Evolutionary conservation across 1,140 invertebrate species (phyloP), one percentile per base, ranked within the genome.

Genomic region (Lucilia sericata): DNA sequence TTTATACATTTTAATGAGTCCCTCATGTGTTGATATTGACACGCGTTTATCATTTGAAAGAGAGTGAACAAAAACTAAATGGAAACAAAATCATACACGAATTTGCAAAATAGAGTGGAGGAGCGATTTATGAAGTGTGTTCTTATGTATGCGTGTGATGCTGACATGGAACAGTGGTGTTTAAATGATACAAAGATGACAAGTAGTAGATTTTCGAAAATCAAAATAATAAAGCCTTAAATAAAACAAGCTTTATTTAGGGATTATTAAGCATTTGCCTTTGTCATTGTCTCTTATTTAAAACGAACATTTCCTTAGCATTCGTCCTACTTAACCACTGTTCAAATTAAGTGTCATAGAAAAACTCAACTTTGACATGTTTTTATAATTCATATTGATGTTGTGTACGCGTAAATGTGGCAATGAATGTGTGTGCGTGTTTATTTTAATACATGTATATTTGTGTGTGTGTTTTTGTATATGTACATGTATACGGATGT

Each of bases 11-110:
- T 70, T 70, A 70, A 70, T 70, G 65, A 70, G 65, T 70, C 65
- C 60, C 65, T 70, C 65, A 70, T 70, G 65, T 70, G 65, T 70
- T 70, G n/a, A 70, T 19, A 21, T 70, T 70, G 65, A 70, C 65
- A 70, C 65, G 19, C 65, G 65, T 70, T 70, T 70, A 70, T 70
- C 19, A 70, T 70, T 70, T n/a, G 8, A 60, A 60, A 60, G 51
- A 3, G 51, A n/a, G 51, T 14, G 51, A 60, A 17, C 17, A 17
- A 17, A 12, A 12, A n/a, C 51, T 12, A 60, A 60, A 17, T 12
- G 13, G 5, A 60, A n/a, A n/a, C 13, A 17, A 5, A n/a, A 60
- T n/a, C 55, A 60, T 3, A 60, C 5, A 60, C n/a, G 42, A 60
- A 25, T 70, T 19, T 70, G 65, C 25, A 10, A 21, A 14, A n/a